These are phyloP conservation scores for Steinernema hermaphroditum DNA, from an alignment of 2,888 invertebrate genomes.

Conservation along the genomic window DNA sequence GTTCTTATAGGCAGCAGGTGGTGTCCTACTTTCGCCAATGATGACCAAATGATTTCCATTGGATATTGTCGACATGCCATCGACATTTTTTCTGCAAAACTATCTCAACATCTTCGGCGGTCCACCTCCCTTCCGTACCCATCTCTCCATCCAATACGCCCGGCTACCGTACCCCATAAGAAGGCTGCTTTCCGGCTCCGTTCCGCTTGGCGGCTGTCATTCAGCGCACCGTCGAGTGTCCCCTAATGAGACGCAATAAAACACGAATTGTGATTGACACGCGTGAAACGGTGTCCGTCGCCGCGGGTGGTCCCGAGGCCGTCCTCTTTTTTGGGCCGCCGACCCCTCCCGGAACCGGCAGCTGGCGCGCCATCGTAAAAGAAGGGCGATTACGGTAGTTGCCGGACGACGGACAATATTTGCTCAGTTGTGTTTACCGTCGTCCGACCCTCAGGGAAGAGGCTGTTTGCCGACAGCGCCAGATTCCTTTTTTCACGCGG, in stretches of 20 bases:
- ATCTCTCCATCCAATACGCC: not conserved
- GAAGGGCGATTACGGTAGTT: slow-evolving; percentile 1
- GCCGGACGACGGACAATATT: slow-evolving; percentile 13
- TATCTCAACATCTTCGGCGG: not conserved
- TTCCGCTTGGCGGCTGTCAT: slow-evolving; percentile 4
- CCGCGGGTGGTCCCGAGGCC: slow-evolving; percentile 28
- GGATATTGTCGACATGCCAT: no score
- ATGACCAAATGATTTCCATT: no score
- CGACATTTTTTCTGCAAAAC: no score
- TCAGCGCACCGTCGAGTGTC: not conserved
- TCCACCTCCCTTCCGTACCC: not conserved
- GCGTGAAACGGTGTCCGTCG: slow-evolving; percentile 28
- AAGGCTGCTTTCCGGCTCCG: not conserved
- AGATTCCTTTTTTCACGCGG: not conserved
- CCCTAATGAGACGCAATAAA: slow-evolving; percentile 28
- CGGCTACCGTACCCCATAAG: slow-evolving; percentile 23
- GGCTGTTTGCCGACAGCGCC: not conserved
- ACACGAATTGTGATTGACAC: slow-evolving; percentile 30
- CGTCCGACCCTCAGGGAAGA: not conserved
- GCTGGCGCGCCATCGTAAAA: slow-evolving; percentile 15
- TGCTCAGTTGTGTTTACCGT: slow-evolving; percentile 27
- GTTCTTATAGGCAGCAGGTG: no score
- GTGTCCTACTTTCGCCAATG: no score
- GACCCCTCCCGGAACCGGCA: not conserved
- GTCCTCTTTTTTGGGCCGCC: slow-evolving; percentile 25